phyloP scores from a whole-genome alignment of 2,797 vertebrate genomes.

The Acropternis orthonyx region DNA sequence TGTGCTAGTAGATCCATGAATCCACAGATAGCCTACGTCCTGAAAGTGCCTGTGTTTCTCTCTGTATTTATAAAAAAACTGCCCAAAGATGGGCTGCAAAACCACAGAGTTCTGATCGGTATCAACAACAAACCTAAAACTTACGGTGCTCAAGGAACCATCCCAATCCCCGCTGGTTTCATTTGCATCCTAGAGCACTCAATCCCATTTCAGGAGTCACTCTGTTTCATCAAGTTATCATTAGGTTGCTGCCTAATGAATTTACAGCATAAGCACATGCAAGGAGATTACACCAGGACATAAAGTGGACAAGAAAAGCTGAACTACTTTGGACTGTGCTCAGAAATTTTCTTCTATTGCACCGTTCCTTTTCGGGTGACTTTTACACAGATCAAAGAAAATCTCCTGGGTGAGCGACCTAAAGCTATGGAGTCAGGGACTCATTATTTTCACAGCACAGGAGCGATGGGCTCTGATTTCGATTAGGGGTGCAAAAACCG shows the following conservation, averaged over 20 bases:
- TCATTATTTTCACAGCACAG: neutral
- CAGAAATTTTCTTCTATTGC: neutral
- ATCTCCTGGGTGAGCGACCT: neutral
- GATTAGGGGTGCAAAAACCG: fast-evolving
- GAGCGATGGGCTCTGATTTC: neutral
- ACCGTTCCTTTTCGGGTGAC: neutral
- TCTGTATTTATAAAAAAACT: neutral
- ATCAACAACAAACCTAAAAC: neutral
- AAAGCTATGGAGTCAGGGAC: neutral
- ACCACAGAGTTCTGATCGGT: neutral
- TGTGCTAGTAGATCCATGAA: neutral
- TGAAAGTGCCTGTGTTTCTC: neutral
- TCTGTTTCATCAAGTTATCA: neutral
- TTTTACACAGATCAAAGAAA: neutral
- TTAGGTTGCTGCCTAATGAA: neutral
- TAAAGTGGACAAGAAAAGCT: neutral
- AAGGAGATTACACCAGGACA: neutral
- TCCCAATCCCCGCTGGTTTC: neutral
- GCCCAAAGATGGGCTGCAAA: neutral
- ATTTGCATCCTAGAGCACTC: neutral
- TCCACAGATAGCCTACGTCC: neutral
- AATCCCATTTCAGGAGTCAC: neutral
- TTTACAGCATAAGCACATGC: neutral
- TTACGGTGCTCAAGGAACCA: neutral
- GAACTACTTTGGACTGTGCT: neutral